Conservation (phyloP, 2,888 invertebrate species). For the Acanthoscelides obtectus region DNA sequence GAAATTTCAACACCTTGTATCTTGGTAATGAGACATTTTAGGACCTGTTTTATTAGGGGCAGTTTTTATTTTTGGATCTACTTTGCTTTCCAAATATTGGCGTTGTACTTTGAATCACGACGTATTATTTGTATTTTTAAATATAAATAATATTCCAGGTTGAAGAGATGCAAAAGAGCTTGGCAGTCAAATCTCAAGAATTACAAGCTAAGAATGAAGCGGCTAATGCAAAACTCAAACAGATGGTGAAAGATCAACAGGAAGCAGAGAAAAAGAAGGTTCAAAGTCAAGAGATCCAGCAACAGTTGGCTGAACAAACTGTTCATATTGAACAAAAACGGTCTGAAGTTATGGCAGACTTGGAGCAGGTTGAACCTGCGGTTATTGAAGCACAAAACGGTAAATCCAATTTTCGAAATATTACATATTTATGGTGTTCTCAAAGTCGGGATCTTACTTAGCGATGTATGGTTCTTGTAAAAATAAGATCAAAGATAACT, state of each 20-base stretch:
- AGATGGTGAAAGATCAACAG: conserved; percentile 99
- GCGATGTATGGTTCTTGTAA: too few species aligned
- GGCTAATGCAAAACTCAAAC: conserved; percentile 97
- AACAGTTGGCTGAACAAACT: conserved; percentile 77
- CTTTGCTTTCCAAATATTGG: too few species aligned
- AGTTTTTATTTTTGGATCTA: too few species aligned
- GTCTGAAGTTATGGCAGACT: conserved; percentile 90
- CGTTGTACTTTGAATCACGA: too few species aligned
- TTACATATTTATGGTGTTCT: too few species aligned
- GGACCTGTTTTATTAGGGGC: too few species aligned
- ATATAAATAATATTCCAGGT: conserved; percentile 50
- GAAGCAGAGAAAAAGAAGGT: conserved; percentile 99
- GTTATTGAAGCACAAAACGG: conserved; percentile 98
- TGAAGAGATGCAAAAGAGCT: conserved; percentile 97
- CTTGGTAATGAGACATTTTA: too few species aligned
- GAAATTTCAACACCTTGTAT: too few species aligned
- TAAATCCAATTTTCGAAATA: conserved; percentile 35
- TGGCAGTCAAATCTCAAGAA: conserved; percentile 94
- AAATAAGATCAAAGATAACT: too few species aligned
- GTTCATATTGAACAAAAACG: conserved; percentile 91
- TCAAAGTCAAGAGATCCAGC: conserved; percentile 94
- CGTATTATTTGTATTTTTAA: too few species aligned
- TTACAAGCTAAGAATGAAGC: conserved; percentile 97
- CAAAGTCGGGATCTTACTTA: too few species aligned
- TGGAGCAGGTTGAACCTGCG: conserved; percentile 97